A percentile compares a stretch with the other conserved stretches of the same genome.
phyloP scores from a whole-genome alignment of 2,888 invertebrate genomes.

The Xanthorhoe spadicearia region DNA sequence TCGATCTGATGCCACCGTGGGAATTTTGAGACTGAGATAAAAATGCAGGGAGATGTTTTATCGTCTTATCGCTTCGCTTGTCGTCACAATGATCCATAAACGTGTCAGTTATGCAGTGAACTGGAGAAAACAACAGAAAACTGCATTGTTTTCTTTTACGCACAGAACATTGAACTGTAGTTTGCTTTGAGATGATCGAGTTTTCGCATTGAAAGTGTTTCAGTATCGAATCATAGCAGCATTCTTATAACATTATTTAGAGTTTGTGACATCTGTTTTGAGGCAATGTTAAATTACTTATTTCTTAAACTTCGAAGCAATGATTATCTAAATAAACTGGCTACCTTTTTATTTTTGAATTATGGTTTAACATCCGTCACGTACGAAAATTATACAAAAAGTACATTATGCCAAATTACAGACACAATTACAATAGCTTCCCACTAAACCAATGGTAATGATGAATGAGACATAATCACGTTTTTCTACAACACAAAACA shows the following conservation, averaged over 20 bases:
- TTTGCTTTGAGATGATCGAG: neutral
- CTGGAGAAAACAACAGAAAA: conserved; percentile 28
- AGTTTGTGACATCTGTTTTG: no score
- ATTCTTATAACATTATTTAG: neutral
- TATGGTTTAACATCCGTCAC: conserved; percentile 10
- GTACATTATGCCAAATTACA: conserved; percentile 36
- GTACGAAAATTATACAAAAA: conserved; percentile 19
- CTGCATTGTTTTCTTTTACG: conserved; percentile 14
- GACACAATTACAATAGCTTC: conserved; percentile 32
- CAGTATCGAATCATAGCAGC: neutral
- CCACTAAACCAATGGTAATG: conserved; percentile 37
- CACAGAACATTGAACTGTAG: conserved; percentile 9
- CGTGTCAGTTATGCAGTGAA: conserved; percentile 30
- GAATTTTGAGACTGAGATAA: conserved; percentile 51
- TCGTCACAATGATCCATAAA: conserved; percentile 43
- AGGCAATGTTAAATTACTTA: no score
- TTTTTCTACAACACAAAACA: conserved; percentile 36
- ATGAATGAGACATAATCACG: conserved; percentile 39
- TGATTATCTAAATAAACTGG: no score
- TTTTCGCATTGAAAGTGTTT: neutral
- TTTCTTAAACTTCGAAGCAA: no score
- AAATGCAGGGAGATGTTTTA: conserved; percentile 43
- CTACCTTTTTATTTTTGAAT: no score
- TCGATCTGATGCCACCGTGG: conserved; percentile 56
- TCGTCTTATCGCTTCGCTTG: conserved; percentile 47